Evolutionary conservation across 2,888 invertebrate genomes (phyloP).

Genomic region (Philhelius pedissequus): DNA sequence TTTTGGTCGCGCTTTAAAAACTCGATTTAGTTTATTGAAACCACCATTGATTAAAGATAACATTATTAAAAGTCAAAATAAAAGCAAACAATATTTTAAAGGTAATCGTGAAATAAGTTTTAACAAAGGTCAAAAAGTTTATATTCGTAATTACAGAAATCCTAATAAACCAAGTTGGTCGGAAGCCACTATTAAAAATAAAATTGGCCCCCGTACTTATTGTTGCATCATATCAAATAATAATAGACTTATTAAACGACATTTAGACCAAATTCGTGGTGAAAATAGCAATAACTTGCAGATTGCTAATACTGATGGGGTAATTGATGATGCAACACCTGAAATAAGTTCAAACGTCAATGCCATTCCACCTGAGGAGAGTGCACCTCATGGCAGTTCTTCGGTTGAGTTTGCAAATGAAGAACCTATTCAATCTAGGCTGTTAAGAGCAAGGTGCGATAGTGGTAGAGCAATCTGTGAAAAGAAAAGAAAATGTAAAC

Average conservation of each 20-base stretch:
- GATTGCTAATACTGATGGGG: not conserved
- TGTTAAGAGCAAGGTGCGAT: not conserved
- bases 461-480: not conserved
- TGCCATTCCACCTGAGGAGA: not conserved
- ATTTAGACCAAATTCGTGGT: not conserved
- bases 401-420: not conserved
- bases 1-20: slow-evolving; percentile 9
- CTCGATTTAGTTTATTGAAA: slow-evolving; percentile 19
- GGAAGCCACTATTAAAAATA: not conserved
- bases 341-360: not conserved
- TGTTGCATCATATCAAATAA: slow-evolving; percentile 1
- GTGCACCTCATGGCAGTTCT: not conserved
- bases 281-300: not conserved
- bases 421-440: not conserved
- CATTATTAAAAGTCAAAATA: not conserved
- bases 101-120: not conserved
- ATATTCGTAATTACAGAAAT: slow-evolving; percentile 2
- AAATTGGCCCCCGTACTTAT: slow-evolving; percentile 7
- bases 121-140: not conserved
- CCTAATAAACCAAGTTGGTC: slow-evolving; percentile 5
- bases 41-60: not conserved
- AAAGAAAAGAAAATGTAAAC: not conserved
- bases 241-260: slow-evolving; percentile 2
- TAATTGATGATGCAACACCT: not conserved
- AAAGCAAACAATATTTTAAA: slow-evolving; percentile 4